Evolutionary conservation across 1,140 invertebrate genomes (phyloP).

Genomic region (Tetramorium simillimum): DNA sequence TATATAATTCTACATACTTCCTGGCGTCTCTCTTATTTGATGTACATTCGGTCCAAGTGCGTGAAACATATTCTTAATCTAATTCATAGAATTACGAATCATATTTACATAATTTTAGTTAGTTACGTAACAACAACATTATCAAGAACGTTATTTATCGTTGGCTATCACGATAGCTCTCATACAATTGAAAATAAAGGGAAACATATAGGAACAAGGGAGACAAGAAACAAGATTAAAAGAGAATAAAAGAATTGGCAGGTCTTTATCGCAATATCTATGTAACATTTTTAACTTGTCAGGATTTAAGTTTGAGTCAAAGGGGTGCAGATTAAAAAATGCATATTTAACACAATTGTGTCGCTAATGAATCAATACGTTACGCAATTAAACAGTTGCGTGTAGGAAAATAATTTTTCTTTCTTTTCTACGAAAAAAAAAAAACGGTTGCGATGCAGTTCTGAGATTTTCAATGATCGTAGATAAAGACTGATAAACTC

Average conservation of each 20-base stretch:
- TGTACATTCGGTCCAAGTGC: slow-evolving; percentile 14
- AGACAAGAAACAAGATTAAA: slow-evolving; percentile 19
- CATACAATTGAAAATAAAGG: neutral
- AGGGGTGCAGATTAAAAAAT: neutral
- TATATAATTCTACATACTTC: slow-evolving; percentile 29
- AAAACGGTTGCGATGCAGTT: slow-evolving; percentile 16
- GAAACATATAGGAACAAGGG: neutral
- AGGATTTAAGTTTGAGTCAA: neutral
- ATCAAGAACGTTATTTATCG: slow-evolving; percentile 28
- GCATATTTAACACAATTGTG: neutral
- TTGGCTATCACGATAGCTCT: neutral
- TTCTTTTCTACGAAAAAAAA: slow-evolving; percentile 24
- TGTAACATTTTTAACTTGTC: neutral
- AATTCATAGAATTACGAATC: slow-evolving; percentile 28
- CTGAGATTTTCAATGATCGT: slow-evolving; percentile 8
- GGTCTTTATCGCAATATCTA: neutral
- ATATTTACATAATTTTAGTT: slow-evolving; percentile 52
- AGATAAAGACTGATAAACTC: neutral
- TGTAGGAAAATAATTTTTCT: slow-evolving; percentile 37
- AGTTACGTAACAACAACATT: slow-evolving; percentile 45
- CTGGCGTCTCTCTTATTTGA: slow-evolving; percentile 18
- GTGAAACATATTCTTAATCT: slow-evolving; percentile 22
- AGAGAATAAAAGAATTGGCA: slow-evolving; percentile 12
- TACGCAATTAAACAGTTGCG: slow-evolving; percentile 19
- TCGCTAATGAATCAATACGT: slow-evolving; percentile 27